Conservation (phyloP, 2,113 vertebrate species). For the Phoxinus phoxinus region DNA sequence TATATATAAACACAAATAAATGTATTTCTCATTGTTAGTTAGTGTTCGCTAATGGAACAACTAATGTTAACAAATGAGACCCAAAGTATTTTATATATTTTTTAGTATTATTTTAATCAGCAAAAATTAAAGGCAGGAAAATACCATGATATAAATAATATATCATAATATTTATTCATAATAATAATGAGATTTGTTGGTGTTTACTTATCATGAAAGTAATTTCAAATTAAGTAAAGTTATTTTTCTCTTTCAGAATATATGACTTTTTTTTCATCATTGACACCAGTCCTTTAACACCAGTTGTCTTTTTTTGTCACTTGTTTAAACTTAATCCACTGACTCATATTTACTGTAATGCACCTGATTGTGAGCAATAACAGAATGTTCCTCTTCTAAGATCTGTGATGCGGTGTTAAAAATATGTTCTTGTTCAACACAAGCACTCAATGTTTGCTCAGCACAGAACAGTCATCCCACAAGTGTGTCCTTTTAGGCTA, state of each 20-base stretch:
- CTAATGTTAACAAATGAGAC: too few species aligned
- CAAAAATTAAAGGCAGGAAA: background rate
- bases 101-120: background rate
- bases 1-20: background rate
- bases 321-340: background rate
- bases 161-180: background rate
- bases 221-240: background rate
- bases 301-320: background rate
- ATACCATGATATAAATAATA: background rate
- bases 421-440: background rate
- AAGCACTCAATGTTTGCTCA: slow-evolving; percentile 1
- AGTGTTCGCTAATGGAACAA: background rate
- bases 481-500: too few species aligned
- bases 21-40: background rate
- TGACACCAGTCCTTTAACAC: background rate
- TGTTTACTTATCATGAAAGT: background rate
- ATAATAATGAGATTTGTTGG: background rate
- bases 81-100: background rate
- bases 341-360: slow-evolving; percentile 14
- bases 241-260: background rate
- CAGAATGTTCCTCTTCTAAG: background rate
- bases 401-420: background rate
- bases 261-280: background rate
- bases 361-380: background rate
- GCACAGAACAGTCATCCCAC: too few species aligned